Evolutionary conservation across 2,888 invertebrate genomes (phyloP), one percentile per base, ranked within the genome.

Genomic region (Cataglyphis rosenhaueri): DNA sequence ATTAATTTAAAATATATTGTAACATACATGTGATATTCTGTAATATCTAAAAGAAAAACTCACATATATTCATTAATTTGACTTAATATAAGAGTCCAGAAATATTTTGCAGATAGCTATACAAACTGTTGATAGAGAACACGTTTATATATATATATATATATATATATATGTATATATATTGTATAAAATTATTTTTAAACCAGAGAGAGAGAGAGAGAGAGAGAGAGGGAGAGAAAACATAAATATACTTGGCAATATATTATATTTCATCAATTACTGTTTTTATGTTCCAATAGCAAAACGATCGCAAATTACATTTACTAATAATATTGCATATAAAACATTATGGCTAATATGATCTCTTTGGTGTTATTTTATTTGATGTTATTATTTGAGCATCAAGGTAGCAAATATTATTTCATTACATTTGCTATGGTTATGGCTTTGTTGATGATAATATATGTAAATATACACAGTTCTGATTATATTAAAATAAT

Each of bases 1-100:
- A 76, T 41, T 76, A 76, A 66, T 66, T 66, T 3, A 6, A 9
- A 12, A 41, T 32, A 68, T 3, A 9, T 6, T 25, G 12, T 65
- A 64, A 48, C 9, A 5, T 25, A 41, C 29, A 8, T 55, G 15
- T 15, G 21, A 18, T 18, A 68, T 1, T 5, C 6, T 25, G n/a
- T 66, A 75, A 48, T 8, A 5, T 52, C 12, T 29, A 55, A 55
- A 55, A 38, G 25, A n/a, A 66, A 76, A 25, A 25, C 25, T 12
- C 21, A 25, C 9, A 4, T 18, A 18, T 21, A 64, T 52, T 8
- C 8, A 52, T 52, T 52, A 8, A n/a, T 52, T 52, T 64, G 25
- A 75, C 57, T 55, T 66, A 66, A 38, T 66, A 55, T 10, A 0
- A 29, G 1, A 66, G 41, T 76, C 12, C 0, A 15, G 10, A n/a